Conservation (phyloP, 1,140 invertebrate species). For the Cecropterus lyciades region DNA sequence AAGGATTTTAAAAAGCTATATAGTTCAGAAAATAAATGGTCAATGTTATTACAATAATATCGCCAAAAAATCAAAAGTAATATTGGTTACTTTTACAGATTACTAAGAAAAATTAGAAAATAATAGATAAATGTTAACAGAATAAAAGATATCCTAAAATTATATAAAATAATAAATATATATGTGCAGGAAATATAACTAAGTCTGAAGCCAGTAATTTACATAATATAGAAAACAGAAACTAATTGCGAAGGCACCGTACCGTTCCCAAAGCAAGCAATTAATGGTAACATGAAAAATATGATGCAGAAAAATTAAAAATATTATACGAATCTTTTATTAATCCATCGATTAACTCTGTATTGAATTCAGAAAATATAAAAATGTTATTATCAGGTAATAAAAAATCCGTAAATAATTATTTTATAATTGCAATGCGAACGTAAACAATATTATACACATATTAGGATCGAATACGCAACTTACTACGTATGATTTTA, state of each 20-base stretch:
- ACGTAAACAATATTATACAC: no score
- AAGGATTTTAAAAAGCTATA: conserved; percentile 12
- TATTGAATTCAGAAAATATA: neutral
- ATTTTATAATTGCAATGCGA: no score
- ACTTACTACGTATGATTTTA: no score
- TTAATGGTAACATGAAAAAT: neutral
- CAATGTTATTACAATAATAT: no score
- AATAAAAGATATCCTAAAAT: neutral
- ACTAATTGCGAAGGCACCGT: neutral
- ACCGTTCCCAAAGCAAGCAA: neutral
- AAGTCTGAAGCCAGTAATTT: neutral
- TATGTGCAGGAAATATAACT: neutral
- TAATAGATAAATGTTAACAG: neutral
- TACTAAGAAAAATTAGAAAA: no score
- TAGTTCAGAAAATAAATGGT: no score
- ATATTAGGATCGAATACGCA: no score
- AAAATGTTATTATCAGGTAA: neutral
- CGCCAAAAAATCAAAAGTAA: no score
- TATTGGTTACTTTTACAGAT: no score
- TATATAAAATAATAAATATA: neutral
- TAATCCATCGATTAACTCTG: neutral
- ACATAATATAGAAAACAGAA: neutral
- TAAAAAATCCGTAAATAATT: neutral
- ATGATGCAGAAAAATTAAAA: neutral
- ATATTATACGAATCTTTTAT: neutral